Conservation (phyloP, 2,888 invertebrate species). For the Timema cristinae region DNA sequence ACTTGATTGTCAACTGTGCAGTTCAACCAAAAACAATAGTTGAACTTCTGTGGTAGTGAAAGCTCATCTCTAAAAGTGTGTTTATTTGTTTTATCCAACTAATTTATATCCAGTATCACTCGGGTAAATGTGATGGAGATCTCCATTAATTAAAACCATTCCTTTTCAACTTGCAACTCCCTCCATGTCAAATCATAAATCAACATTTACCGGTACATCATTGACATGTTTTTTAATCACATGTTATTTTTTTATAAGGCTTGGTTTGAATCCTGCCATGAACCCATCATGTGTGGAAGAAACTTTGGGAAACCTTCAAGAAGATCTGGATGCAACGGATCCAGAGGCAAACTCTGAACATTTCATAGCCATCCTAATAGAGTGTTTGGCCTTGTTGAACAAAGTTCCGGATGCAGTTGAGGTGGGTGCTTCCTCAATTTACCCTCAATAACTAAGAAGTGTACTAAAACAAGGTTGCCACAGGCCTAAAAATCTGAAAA, state of each 20-base stretch:
- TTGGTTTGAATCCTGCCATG: slow-evolving; percentile 12
- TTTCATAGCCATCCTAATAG: slow-evolving; percentile 75
- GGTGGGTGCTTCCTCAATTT: slow-evolving; percentile 45
- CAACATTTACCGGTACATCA: neutral
- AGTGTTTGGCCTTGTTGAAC: slow-evolving; percentile 77
- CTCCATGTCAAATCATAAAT: neutral
- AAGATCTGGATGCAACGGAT: slow-evolving; percentile 56
- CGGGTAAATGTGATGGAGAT: too few relatives aligned
- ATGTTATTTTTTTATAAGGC: neutral
- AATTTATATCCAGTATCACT: too few relatives aligned
- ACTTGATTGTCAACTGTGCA: too few relatives aligned
- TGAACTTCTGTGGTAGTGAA: too few relatives aligned
- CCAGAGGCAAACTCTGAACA: slow-evolving; percentile 60
- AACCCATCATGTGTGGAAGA: slow-evolving; percentile 21
- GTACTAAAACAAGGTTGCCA: too few relatives aligned
- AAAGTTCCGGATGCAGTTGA: slow-evolving; percentile 83
- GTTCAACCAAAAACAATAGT: too few relatives aligned
- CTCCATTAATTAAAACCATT: too few relatives aligned
- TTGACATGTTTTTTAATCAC: neutral
- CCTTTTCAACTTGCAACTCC: too few relatives aligned
- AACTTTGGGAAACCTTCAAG: slow-evolving; percentile 47
- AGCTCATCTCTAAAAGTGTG: too few relatives aligned
- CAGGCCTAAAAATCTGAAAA: too few relatives aligned
- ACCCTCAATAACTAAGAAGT: too few relatives aligned
- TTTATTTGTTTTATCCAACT: too few relatives aligned